Evolutionary conservation across 2,797 vertebrate species (phyloP).

Genomic region (Chaetodon trifasciatus): DNA sequence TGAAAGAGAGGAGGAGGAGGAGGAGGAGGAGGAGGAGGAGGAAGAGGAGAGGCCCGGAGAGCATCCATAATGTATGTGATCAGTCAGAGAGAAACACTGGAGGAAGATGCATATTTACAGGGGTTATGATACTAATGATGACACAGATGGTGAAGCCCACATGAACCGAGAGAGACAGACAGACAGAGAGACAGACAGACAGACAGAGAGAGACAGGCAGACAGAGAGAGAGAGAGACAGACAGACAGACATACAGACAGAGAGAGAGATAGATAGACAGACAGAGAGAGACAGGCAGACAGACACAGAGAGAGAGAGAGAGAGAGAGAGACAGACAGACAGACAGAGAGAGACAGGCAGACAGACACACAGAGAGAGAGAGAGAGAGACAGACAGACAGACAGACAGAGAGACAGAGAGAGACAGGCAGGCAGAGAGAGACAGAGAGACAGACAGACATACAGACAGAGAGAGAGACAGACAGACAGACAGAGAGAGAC

Average conservation of each 20-base stretch:
- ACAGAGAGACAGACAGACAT: not conserved
- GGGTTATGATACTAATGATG: constrained; percentile 72
- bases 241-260: no score
- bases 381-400: not conserved
- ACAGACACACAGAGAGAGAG: not conserved
- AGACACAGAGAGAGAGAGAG: not conserved
- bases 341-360: not conserved
- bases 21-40: constrained; percentile 38
- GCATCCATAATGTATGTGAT: constrained; percentile 83
- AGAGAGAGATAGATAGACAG: not conserved
- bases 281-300: not conserved
- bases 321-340: no score
- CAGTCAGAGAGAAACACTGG: constrained; percentile 74
- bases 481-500: not conserved
- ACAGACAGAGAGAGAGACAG: not conserved
- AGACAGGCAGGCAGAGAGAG: no score
- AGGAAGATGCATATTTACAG: constrained; percentile 75
- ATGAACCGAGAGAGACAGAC: not conserved
- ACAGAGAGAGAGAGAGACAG: not conserved
- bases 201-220: not conserved
- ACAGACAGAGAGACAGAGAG: not conserved
- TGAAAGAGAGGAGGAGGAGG: constrained; percentile 39
- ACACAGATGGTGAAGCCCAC: constrained; percentile 59
- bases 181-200: not conserved
- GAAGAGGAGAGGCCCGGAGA: constrained; percentile 39